phyloP scores from a whole-genome alignment of 2,113 vertebrate species.

The Triplophysa siluroides region DNA sequence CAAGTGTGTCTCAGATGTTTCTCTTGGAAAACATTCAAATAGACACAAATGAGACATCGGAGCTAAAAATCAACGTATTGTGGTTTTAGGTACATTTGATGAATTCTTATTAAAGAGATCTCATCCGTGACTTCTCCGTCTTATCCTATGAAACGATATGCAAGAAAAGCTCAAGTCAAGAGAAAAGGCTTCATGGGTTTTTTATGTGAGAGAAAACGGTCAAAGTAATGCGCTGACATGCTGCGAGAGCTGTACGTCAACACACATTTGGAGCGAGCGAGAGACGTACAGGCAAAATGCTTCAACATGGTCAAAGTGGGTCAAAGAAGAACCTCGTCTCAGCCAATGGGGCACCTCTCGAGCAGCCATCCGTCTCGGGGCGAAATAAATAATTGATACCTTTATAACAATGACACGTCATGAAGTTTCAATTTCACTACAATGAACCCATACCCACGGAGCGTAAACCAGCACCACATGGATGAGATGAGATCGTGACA shows the following conservation, averaged over 20 bases:
- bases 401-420: constrained; percentile 51
- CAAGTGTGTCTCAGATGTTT: too few species aligned
- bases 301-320: constrained; percentile 27
- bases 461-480: constrained; percentile 50
- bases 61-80: too few species aligned
- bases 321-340: constrained; percentile 14
- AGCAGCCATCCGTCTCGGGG: background rate
- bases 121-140: too few species aligned
- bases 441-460: constrained; percentile 43
- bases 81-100: too few species aligned
- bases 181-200: background rate
- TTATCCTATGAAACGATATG: too few species aligned
- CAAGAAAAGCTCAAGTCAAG: background rate
- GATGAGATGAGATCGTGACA: constrained; percentile 20
- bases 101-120: too few species aligned
- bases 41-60: too few species aligned
- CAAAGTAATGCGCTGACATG: constrained; percentile 24
- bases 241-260: background rate
- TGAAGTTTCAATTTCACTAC: constrained; percentile 53
- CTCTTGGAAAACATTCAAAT: too few species aligned
- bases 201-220: background rate
- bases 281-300: constrained; percentile 16
- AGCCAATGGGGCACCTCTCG: constrained; percentile 16
- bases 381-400: constrained; percentile 23
- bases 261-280: background rate